phyloP scores from a whole-genome alignment of 2,888 invertebrate species.

The Sarcophaga caerulescens region DNA sequence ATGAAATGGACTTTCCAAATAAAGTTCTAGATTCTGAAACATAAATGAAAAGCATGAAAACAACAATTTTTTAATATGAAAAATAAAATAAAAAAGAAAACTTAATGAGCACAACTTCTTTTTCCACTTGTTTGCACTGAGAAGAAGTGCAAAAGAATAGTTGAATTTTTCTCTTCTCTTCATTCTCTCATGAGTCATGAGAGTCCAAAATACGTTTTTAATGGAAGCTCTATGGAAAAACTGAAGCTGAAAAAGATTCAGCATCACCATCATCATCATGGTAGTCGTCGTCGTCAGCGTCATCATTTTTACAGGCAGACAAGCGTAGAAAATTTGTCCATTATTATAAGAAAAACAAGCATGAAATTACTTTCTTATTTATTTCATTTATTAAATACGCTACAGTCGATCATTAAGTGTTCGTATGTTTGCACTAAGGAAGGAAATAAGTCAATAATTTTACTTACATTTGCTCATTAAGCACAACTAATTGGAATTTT shows the following conservation, averaged over 20 bases:
- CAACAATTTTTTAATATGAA: not conserved
- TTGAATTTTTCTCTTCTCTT: not conserved
- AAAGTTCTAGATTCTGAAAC: not conserved
- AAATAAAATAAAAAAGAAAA: slow-evolving; percentile 8
- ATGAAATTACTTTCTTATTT: slow-evolving; percentile 57
- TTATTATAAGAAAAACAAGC: slow-evolving; percentile 60
- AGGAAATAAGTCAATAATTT: too few species aligned
- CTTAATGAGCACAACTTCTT: slow-evolving; percentile 53
- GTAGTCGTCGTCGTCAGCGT: slow-evolving; percentile 36
- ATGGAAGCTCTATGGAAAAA: not conserved
- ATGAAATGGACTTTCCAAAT: not conserved
- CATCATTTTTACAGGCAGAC: slow-evolving; percentile 56
- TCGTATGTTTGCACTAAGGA: too few species aligned
- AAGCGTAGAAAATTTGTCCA: slow-evolving; percentile 64
- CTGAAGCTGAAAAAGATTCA: slow-evolving; percentile 10
- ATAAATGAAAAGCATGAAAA: not conserved
- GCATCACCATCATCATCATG: slow-evolving; percentile 36
- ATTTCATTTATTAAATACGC: slow-evolving; percentile 41
- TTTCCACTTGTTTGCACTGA: not conserved
- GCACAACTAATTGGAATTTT: too few species aligned
- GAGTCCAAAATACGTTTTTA: not conserved
- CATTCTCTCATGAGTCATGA: too few species aligned
- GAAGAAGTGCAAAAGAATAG: not conserved
- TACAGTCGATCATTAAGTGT: not conserved
- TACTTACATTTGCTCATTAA: too few species aligned